Base-by-base conservation (phyloP, 2,113 vertebrate species). In the Pelusios castaneus region DNA sequence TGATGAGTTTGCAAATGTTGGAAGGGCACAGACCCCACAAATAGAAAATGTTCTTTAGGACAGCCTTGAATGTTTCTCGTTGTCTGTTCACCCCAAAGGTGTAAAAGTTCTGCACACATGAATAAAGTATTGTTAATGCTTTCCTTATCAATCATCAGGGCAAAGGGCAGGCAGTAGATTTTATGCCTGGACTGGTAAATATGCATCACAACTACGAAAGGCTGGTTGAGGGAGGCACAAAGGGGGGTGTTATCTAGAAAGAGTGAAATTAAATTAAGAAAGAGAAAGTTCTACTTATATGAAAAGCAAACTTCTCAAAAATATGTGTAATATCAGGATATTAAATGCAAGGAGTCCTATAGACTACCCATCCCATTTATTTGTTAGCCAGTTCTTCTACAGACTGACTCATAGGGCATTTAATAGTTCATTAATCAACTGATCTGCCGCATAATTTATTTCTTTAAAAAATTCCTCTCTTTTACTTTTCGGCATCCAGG, bases 401-500 rank as follows among this genome's bases (percentile, higher is more conserved):
- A 1, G 16, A 10, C 24, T 12, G 85, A 8, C 34, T 1, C 10
- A 84, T 45, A 54, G 82, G 77, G 41, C 38, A 22, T 84, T 80
- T 90, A 87, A 94, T 91, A 91, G 94, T 81, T 88, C 93, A 60
- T 96, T 86, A 95, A 41, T 73, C 38, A 95, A 92, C 52, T 95
- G 96, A 95, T 96, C 95, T 96, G 92, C 93, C 87, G 43, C 29
- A 45, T 24, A 22, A 87, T 93, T 89, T 14, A 45, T 10, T 86
- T 93, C 89, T 95, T 92, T 93, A 95, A 96, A 93, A 95, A 95
- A n/a, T n/a, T n/a, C n/a, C n/a, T n/a, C n/a, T n/a, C n/a, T n/a
- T n/a, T n/a, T n/a, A n/a, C n/a, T n/a, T n/a, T n/a, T n/a, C n/a
- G n/a, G n/a, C n/a, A n/a, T n/a, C n/a, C n/a, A n/a, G n/a, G n/a